Base-by-base conservation (phyloP, 1,140 invertebrate species). In the Sitophilus oryzae region DNA sequence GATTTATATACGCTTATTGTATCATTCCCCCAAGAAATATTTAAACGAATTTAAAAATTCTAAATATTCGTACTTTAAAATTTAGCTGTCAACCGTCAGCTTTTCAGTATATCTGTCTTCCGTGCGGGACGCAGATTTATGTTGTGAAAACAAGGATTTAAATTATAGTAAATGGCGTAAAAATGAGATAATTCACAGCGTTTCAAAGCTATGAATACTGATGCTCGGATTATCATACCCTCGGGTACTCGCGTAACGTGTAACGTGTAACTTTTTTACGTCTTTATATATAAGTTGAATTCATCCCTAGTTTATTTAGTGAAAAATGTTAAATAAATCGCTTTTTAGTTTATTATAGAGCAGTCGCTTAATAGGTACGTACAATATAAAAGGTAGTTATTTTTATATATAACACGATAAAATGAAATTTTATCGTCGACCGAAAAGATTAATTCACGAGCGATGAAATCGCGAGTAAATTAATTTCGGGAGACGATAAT, bases 141-240 rank as follows among this genome's bases (percentile, higher is more conserved):
- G 11, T 41, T 41, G 38, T 41, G 38, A 41, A 41, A 41, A 41
- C 38, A 41, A 18, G 38, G 38, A 41, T 18, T 41, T 41, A 41
- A 41, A 41, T 20, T 16, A 16, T 41, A 18, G 38, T 41, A 41
- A 41, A 41, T 18, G 25, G 37, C 25, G 40, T 23, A 37, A 38
- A 37, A 43, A 48, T 57, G 34, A 36, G 35, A 50, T 35, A 57
- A 57, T 51, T 57, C 42, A 57, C 34, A 45, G 41, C 47, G 44
- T 38, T 57, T 52, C 43, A 22, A 46, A 52, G 48, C 55, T 57
- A 52, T 57, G 47, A 57, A 51, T 57, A 50, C 55, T 57, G 47
- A 50, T 45, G 47, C 44, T 23, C 37, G 40, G 43, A 52, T 51
- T 51, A 57, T 22, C 55, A 51, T 51, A 52, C 48, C 47, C 40